Conservation (phyloP, 2,113 vertebrate species). For the Hydropotes inermis region DNA sequence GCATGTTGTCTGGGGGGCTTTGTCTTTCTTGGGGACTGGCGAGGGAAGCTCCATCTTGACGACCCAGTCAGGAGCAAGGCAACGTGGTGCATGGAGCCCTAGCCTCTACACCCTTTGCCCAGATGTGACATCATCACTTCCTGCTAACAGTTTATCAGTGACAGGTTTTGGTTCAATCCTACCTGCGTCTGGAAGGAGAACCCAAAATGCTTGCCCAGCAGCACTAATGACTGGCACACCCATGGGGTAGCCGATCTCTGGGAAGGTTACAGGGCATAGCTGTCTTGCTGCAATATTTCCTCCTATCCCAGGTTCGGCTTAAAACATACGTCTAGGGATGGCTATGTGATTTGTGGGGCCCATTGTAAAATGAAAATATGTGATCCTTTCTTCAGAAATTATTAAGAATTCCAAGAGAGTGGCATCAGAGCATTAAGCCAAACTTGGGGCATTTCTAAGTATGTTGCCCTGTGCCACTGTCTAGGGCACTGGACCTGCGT, state of each 20-base stretch:
- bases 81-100: neutral
- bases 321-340: neutral
- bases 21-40: neutral
- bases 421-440: neutral
- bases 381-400: neutral
- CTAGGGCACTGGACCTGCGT: fast-evolving
- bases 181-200: neutral
- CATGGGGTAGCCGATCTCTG: neutral
- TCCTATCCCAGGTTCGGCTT: neutral
- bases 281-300: neutral
- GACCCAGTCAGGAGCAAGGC: neutral
- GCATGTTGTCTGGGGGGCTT: neutral
- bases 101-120: neutral
- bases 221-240: neutral
- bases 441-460: neutral
- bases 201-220: neutral
- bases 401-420: neutral
- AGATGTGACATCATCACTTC: neutral
- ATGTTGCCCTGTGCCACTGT: neutral
- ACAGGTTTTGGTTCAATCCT: neutral
- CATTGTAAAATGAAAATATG: neutral
- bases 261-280: neutral
- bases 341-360: neutral
- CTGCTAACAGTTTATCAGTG: neutral
- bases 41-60: neutral